A percentile compares a stretch with the other conserved stretches of the same genome.
phyloP scores from a whole-genome alignment of 2,797 vertebrate genomes.

The Tokudaia tokunoshimensis region DNA sequence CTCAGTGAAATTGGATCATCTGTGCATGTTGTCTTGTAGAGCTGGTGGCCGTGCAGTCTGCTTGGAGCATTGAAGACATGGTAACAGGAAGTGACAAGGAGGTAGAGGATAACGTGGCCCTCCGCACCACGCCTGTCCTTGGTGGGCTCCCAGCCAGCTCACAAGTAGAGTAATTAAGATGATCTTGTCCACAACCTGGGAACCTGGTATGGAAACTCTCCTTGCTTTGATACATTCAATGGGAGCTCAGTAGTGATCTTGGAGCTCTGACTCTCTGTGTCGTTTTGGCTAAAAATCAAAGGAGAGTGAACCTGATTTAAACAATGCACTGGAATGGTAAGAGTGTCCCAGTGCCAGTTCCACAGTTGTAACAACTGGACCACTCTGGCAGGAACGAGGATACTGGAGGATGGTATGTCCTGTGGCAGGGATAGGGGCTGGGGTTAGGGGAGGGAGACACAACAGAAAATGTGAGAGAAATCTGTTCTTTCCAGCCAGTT shows the following conservation, averaged over 20 bases:
- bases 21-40: background rate
- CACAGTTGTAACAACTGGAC: background rate
- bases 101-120: background rate
- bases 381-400: background rate
- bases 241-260: background rate
- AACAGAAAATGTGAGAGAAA: background rate
- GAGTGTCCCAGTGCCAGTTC: fast-evolving
- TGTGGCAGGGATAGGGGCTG: too few relatives aligned
- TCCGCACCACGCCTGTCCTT: background rate
- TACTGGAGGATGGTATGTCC: background rate
- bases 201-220: background rate
- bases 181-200: background rate
- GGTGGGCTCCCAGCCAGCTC: background rate
- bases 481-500: background rate
- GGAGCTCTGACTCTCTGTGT: background rate
- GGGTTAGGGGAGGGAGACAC: background rate
- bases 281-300: conserved; percentile 5
- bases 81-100: background rate
- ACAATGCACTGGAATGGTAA: background rate
- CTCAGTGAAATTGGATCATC: background rate
- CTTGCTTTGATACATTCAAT: background rate
- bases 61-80: background rate
- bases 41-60: background rate
- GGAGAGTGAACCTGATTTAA: background rate
- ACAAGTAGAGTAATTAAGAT: background rate